Base-by-base conservation (phyloP, 2,888 invertebrate genomes). In the Polyploca ridens region DNA sequence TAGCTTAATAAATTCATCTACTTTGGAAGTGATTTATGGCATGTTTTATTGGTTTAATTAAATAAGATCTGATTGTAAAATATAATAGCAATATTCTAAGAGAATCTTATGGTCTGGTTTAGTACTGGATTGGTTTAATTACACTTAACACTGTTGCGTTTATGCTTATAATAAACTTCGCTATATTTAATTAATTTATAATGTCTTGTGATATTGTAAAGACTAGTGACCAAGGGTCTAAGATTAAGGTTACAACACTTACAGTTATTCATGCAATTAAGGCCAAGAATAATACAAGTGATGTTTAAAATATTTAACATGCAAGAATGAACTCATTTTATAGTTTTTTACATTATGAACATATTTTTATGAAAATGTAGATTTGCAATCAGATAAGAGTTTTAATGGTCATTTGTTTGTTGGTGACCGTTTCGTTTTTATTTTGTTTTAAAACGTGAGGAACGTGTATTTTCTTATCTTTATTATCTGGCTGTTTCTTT, bases 401-500 rank as follows among this genome's bases (percentile, higher is more conserved):
- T 64, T 71, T 71, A 77, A 73, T 71, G 67, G 67, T 68, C 66
- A 72, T 64, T 66, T 69, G 68, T 69, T 65, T 63, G 68, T 67
- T 70, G 69, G 69, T 78, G 77, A 70, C 75, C 76, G 66, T 75
- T 69, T 71, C 63, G 68, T 67, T 79, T 76, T 78, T 71, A 79
- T 66, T 70, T 67, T 58, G 60, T 67, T 61, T 58, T 46, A 62
- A 67, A 77, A 66, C 73, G 72, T 82, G 76, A 75, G 68, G 64
- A 33, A 63, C 69, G 71, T 71, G 66, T 64, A 63, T 62, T 59
- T 66, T 58, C 66, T 73, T 74, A 73, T 75, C 72, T 70, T 62
- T 70, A 64, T 66, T 63, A 70, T 63, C 64, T 33, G 65, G 68
- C 63, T 66, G 63, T 46, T 65, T 66, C 63, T 70, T 68, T 65